A percentile compares a stretch with the other conserved stretches of the same genome.
Conservation (phyloP, 1,140 invertebrate genomes). For the Drosophila athabasca region DNA sequence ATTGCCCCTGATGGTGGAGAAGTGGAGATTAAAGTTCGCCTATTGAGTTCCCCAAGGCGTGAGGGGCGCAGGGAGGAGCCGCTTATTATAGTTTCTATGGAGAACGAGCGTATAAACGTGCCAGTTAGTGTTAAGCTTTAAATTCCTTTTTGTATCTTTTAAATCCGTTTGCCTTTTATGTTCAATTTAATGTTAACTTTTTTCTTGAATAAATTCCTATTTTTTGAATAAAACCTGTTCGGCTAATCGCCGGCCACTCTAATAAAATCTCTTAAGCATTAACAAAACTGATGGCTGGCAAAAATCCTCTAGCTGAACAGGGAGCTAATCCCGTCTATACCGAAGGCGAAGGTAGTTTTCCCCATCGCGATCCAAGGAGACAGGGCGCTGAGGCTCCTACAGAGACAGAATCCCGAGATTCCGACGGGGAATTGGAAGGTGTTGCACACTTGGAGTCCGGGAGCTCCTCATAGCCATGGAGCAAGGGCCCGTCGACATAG, state of each 20-base stretch:
- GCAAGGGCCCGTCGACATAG: too few relatives aligned
- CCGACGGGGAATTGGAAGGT: too few relatives aligned
- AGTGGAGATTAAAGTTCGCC: constrained; percentile 56
- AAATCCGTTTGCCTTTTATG: constrained; percentile 1
- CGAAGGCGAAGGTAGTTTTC: too few relatives aligned
- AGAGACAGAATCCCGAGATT: too few relatives aligned
- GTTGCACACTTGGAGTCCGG: too few relatives aligned
- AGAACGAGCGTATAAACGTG: constrained; percentile 72
- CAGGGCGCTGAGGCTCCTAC: too few relatives aligned
- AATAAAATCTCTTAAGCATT: too few relatives aligned
- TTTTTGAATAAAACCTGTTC: not conserved
- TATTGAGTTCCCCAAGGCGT: constrained; percentile 24
- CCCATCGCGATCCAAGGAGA: too few relatives aligned
- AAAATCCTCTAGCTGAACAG: too few relatives aligned
- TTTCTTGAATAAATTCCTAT: constrained; percentile 1
- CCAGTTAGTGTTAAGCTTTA: constrained; percentile 65
- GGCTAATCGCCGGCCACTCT: not conserved
- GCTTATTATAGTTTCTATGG: constrained; percentile 64
- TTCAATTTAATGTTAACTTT: constrained; percentile 6
- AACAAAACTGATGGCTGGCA: too few relatives aligned
- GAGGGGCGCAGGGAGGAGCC: constrained; percentile 36
- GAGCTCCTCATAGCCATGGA: too few relatives aligned
- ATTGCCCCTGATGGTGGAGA: constrained; percentile 69
- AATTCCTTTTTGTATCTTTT: constrained; percentile 21
- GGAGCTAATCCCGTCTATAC: too few relatives aligned